Evolutionary conservation across 1,140 invertebrate genomes (phyloP).

Genomic region (Steinernema khuongi): DNA sequence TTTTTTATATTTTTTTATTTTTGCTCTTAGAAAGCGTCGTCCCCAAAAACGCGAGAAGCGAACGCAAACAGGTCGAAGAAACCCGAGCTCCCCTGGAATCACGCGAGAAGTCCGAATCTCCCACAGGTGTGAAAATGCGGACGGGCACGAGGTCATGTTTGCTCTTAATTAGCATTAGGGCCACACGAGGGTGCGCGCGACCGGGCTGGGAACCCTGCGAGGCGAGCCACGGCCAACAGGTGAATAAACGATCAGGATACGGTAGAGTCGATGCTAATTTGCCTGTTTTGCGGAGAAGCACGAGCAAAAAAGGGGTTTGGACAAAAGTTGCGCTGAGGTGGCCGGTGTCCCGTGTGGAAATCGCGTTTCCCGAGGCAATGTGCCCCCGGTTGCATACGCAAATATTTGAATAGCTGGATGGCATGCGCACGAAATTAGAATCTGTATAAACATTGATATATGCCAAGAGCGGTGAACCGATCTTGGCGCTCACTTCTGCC

Average conservation of each 20-base stretch:
- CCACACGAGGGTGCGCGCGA: background rate
- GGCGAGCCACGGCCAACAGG: background rate
- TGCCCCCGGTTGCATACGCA: conserved; percentile 16
- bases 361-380: conserved; percentile 9
- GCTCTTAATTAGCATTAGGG: conserved; percentile 9
- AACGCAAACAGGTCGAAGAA: background rate
- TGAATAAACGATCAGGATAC: conserved; percentile 12
- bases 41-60: too few species aligned
- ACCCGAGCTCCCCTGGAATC: background rate
- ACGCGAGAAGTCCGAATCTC: background rate
- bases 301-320: background rate
- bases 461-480: conserved; percentile 16
- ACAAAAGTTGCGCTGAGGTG: background rate
- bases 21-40: too few species aligned
- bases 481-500: conserved; percentile 12
- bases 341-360: background rate
- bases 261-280: background rate
- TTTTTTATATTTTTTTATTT: too few species aligned
- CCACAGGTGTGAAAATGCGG: conserved; percentile 14
- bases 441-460: conserved; percentile 17
- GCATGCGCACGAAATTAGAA: conserved; percentile 16
- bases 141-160: background rate
- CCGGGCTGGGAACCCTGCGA: background rate
- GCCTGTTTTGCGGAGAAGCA: background rate
- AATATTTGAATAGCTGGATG: conserved; percentile 17